Evolutionary conservation across 1,140 invertebrate species (phyloP), one percentile per base, ranked within the genome.

Genomic region (Zaprionus davidi): DNA sequence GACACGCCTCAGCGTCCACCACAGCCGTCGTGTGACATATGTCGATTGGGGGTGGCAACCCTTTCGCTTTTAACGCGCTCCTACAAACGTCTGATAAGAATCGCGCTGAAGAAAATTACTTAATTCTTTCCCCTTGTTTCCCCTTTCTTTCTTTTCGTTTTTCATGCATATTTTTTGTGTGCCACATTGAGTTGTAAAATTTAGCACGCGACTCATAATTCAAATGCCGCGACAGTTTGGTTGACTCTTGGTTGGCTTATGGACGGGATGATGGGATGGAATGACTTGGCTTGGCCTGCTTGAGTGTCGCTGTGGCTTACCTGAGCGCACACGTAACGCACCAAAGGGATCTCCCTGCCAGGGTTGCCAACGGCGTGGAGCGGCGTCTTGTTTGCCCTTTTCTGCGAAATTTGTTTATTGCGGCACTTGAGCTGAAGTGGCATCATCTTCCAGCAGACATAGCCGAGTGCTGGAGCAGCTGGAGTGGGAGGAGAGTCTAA

Each of bases 391-490:
- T 55, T 82, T 65, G 79, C 58, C 65, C 71, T 76, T 70, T 82
- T 87, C 51, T 58, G 73, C 70, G 82, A 88, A 88, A 88, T 88
- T 88, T 88, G 84, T 88, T 88, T 88, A 88, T 88, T 88, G 84
- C 84, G 85, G 84, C 84, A 88, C 84, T 88, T 88, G 85, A 88
- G 77, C 78, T 78, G 76, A 88, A 87, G 84, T 87, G 84, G 84
- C 84, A 84, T 87, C 84, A 87, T 87, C 84, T 83, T 81, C 78
- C 60, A 71, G 60, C 74, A 66, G 55, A 65, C 63, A 67, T 62
- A 46, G 62, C 57, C 69, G 28, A 59, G 69, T 63, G 22, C 17
- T 13, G 31, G 17, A 38, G n/a, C 36, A 20, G 24, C 49, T 1
- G 26, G 44, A 22, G 26, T 26, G 36, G 49, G 49, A 26, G 28